These are phyloP conservation scores for Dissostichus mawsoni DNA, from an alignment of 2,113 vertebrate genomes.

Conservation along the genomic window DNA sequence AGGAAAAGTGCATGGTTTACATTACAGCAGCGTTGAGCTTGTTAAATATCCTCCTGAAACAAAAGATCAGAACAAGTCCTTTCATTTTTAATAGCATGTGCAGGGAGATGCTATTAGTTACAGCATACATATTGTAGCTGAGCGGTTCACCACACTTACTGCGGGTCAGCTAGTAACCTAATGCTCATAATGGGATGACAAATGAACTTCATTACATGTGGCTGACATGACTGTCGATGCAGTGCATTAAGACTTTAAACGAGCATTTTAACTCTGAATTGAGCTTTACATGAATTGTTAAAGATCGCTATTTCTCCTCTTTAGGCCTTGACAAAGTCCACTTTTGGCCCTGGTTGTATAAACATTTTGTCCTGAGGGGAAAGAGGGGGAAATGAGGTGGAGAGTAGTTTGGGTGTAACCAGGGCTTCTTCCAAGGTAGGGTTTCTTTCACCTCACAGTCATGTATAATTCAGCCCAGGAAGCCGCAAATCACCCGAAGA, in stretches of 20 bases:
- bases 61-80: constrained; percentile 26
- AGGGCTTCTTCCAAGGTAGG: constrained; percentile 62
- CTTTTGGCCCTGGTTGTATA: background rate
- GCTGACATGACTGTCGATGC: constrained; percentile 7
- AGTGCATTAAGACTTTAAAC: background rate
- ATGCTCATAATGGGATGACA: constrained; percentile 35
- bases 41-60: constrained; percentile 36
- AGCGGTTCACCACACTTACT: background rate
- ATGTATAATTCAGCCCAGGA: constrained; percentile 80
- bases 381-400: constrained; percentile 21
- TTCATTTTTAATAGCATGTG: constrained; percentile 59
- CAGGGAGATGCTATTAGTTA: constrained; percentile 46
- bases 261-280: background rate
- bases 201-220: constrained; percentile 32
- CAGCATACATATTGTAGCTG: constrained; percentile 8
- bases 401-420: constrained; percentile 19
- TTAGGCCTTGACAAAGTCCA: background rate
- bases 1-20: constrained; percentile 8
- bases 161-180: constrained; percentile 18
- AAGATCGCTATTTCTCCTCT: background rate
- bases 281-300: background rate
- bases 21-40: constrained; percentile 18
- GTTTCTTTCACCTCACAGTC: constrained; percentile 73
- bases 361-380: constrained; percentile 14
- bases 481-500: constrained; percentile 37